Evolutionary conservation across 1,140 invertebrate species (phyloP).

Genomic region (Heliconius eleuchia): DNA sequence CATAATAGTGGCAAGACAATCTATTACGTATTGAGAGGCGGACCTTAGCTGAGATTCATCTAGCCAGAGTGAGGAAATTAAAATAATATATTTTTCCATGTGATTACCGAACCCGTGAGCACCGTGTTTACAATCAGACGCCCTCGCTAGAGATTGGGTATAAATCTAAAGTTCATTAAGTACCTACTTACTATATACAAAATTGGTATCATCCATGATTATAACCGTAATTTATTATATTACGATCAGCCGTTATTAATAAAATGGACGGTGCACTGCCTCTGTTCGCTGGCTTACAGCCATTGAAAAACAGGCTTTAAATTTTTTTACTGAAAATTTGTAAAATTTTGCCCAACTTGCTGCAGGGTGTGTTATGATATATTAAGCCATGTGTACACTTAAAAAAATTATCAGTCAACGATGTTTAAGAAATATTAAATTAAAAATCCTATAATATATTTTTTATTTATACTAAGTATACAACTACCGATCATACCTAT

Average conservation of each 20-base stretch:
- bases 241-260: neutral
- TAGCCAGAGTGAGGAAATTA: no score
- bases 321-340: neutral
- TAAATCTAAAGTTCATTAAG: no score
- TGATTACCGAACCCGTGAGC: no score
- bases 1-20: no score
- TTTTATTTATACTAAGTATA: no score
- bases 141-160: no score
- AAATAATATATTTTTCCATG: no score
- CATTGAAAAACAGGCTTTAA: constrained; percentile 5
- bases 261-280: neutral
- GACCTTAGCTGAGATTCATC: no score
- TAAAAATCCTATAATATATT: no score
- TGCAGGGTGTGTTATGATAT: neutral
- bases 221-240: constrained; percentile 4
- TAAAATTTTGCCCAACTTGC: neutral
- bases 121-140: no score
- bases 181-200: neutral
- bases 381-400: neutral
- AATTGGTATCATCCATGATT: neutral
- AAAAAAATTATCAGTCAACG: neutral
- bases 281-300: constrained; percentile 10
- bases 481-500: no score
- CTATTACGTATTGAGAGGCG: no score
- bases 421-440: neutral